Evolutionary conservation across 1,140 invertebrate genomes (phyloP).

Genomic region (Dermatophagoides farinae): DNA sequence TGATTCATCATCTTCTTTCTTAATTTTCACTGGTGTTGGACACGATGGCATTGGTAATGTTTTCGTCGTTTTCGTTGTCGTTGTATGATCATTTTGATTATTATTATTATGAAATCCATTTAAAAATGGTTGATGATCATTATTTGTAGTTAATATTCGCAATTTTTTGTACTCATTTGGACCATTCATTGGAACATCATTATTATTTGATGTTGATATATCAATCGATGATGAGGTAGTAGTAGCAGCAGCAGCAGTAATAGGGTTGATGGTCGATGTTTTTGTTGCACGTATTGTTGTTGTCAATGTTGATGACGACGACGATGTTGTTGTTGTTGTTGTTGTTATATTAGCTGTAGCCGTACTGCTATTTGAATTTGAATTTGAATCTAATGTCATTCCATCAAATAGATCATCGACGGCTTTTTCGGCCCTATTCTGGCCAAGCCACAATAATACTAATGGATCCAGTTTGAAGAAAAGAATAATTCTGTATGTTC

Average conservation of each 20-base stretch:
- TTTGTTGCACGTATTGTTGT: background rate
- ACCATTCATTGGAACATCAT: too few species aligned
- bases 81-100: background rate
- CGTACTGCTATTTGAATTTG: background rate
- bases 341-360: background rate
- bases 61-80: background rate
- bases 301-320: background rate
- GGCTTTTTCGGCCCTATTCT: slow-evolving; percentile 17
- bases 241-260: background rate
- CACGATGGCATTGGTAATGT: background rate
- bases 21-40: slow-evolving; percentile 3
- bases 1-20: background rate
- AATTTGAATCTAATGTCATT: slow-evolving; percentile 2
- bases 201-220: background rate
- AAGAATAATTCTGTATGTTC: too few species aligned
- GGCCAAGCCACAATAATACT: slow-evolving; percentile 19
- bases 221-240: background rate
- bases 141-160: too few species aligned
- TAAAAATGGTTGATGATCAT: too few species aligned
- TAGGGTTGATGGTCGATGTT: background rate
- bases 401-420: slow-evolving; percentile 18
- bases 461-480: slow-evolving; percentile 19
- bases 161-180: too few species aligned
- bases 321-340: background rate
- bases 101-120: too few species aligned